Percentiles rank a stretch among this genome's conserved stretches.
Conservation (phyloP, 2,888 invertebrate genomes). For the Mimas tiliae region DNA sequence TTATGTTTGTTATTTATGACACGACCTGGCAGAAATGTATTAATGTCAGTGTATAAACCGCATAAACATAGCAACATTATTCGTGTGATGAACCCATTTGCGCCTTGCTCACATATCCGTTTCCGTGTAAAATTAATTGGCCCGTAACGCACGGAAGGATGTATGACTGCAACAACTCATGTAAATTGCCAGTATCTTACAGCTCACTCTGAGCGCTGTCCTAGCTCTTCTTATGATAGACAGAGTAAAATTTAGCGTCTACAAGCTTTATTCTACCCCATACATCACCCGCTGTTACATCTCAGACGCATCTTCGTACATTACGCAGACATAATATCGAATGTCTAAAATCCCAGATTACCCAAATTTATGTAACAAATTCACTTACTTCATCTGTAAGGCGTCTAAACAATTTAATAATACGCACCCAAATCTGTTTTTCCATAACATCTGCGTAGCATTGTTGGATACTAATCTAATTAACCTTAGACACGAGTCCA, state of each 20-base stretch:
- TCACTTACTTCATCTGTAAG: constrained; percentile 18
- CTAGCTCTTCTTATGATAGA: constrained; percentile 21
- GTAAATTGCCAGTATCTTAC: constrained; percentile 68
- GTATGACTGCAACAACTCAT: constrained; percentile 78
- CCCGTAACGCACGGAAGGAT: constrained; percentile 80
- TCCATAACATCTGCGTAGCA: constrained; percentile 64
- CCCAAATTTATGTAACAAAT: constrained; percentile 12
- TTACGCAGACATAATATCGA: background rate
- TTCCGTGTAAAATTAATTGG: constrained; percentile 83
- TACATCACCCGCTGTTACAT: background rate
- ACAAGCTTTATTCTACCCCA: background rate
- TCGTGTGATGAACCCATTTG: constrained; percentile 74
- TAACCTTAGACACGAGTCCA: constrained; percentile 82
- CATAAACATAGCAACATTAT: constrained; percentile 46
- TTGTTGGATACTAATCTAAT: constrained; percentile 80
- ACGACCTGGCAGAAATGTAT: constrained; percentile 32
- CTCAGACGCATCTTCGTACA: background rate
- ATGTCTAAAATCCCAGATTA: background rate
- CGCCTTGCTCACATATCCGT: constrained; percentile 76
- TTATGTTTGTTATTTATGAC: background rate
- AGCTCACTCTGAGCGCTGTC: constrained; percentile 28
- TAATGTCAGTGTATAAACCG: constrained; percentile 2
- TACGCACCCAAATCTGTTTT: constrained; percentile 57
- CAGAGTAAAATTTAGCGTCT: background rate
- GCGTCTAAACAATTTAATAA: constrained; percentile 35